Evolutionary conservation across 2,888 invertebrate species (phyloP), one percentile per base, ranked within the genome.

Genomic region (Sisyra terminalis): DNA sequence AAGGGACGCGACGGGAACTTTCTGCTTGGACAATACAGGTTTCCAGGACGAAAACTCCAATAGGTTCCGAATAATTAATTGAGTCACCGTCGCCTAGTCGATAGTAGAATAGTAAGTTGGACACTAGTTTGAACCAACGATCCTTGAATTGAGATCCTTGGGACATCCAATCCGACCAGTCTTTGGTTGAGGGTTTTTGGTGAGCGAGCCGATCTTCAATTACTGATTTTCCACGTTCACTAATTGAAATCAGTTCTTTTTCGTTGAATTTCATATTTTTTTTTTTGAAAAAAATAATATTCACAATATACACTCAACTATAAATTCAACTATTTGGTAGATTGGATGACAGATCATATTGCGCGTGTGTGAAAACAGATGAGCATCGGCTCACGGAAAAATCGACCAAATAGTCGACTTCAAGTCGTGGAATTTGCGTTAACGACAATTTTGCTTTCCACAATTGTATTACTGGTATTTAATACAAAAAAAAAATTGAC

Each of bases 51-150:
- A 84, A 71, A 18, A 82, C 70, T 37, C 84, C 84, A 29, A 75
- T 67, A 13, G 84, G 83, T 56, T 74, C 66, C 52, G 68, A 70
- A 14, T 65, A 66, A 49, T 74, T 73, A 53, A 78, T 72, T 57
- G 71, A 59, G 51, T 67, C 73, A 24, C 51, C 47, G 41, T 73
- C 73, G 59, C 73, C 79, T 47, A 82, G 69, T 57, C 80, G 75
- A 59, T 78, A 83, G 58, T 83, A 84, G 62, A 81, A 85, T 40
- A 85, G 61, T 53, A 83, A 69, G 59, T 85, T 85, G 51, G 73
- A 73, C 49, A 75, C 70, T 44, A 85, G 60, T 53, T 81, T 78
- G 60, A 84, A 85, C 71, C 78, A 81, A 56, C 81, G 67, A 57
- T 83, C 82, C 60, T 83, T 82, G 56, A 76, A 82, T 38, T 55